These are phyloP conservation scores for Danio choprae DNA, from an alignment of 2,797 vertebrate genomes.

Conservation along the genomic window DNA sequence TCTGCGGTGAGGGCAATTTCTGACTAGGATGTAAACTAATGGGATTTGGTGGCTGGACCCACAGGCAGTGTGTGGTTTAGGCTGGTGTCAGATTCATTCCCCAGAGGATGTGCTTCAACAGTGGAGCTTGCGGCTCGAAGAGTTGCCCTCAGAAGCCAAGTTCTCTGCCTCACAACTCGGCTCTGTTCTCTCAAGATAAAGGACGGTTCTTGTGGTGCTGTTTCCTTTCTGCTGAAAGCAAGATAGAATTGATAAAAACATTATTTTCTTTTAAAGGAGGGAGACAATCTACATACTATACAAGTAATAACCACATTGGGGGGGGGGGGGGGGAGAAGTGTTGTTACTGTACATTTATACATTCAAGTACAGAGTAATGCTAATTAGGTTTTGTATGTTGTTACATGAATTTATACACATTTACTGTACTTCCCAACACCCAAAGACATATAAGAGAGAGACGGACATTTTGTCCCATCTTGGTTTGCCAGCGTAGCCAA, in stretches of 20 bases:
- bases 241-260: background rate
- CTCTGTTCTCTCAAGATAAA: constrained; percentile 50
- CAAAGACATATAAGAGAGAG: no score
- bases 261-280: background rate
- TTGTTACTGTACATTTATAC: no score
- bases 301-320: background rate
- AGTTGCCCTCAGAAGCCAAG: constrained; percentile 20
- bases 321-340: no score
- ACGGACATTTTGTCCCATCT: no score
- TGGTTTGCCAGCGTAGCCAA: no score
- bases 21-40: constrained; percentile 18
- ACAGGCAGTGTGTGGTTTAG: constrained; percentile 18
- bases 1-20: background rate
- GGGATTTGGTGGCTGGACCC: constrained; percentile 29
- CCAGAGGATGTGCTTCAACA: constrained; percentile 3
- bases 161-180: constrained; percentile 30
- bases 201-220: constrained; percentile 2
- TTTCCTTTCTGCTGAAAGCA: constrained; percentile 11
- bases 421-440: no score
- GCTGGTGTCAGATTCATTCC: constrained; percentile 19
- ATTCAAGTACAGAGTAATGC: no score
- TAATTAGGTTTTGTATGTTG: no score
- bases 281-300: background rate
- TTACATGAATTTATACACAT: no score
- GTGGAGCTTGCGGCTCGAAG: background rate